Evolutionary conservation across 1,140 invertebrate species (phyloP).

Genomic region (Tigriopus japonicus): DNA sequence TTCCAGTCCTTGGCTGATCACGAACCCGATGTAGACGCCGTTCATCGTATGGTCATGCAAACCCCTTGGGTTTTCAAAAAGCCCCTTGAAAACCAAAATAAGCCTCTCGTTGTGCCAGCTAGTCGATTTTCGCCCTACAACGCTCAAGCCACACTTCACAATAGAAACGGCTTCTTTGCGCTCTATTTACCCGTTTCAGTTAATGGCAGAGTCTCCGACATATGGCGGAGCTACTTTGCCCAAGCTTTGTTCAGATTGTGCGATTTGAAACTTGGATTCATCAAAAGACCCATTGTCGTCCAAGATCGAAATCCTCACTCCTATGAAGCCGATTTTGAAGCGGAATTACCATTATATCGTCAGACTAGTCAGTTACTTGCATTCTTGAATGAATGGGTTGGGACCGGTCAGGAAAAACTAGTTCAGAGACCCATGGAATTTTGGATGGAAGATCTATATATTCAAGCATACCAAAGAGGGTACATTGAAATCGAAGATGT

Average conservation of each 20-base stretch:
- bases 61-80: conserved; percentile 1
- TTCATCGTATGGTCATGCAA: background rate
- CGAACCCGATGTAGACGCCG: conserved; percentile 6
- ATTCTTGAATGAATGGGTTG: background rate
- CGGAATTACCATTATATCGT: conserved; percentile 1
- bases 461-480: background rate
- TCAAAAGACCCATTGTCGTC: background rate
- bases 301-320: conserved; percentile 6
- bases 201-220: background rate
- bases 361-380: background rate
- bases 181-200: conserved; percentile 1
- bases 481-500: conserved; percentile 5
- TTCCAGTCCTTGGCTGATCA: conserved; percentile 9
- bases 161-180: background rate
- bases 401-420: background rate
- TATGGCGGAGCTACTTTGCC: conserved; percentile 1
- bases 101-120: background rate
- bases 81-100: background rate
- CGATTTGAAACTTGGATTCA: conserved; percentile 2
- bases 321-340: conserved; percentile 1
- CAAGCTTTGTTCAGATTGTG: background rate
- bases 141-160: conserved; percentile 6
- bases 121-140: conserved; percentile 1
- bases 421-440: background rate
- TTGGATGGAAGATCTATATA: background rate